Evolutionary conservation across 92 coral and sea anemone genomes (phyloP), one percentile per base, ranked within the genome.

Genomic region (Porites lobata): DNA sequence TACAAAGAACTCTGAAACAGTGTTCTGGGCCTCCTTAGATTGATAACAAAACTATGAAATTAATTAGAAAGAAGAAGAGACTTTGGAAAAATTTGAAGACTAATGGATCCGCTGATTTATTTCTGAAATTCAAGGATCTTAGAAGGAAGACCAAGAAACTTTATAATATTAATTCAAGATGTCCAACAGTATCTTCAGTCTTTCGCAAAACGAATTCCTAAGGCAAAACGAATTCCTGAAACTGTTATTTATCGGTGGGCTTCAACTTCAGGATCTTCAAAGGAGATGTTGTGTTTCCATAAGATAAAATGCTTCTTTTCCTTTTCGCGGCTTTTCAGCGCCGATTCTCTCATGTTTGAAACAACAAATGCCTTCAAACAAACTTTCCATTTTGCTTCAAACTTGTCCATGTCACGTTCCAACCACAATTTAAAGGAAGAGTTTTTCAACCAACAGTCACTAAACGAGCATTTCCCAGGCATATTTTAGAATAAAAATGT

Each of bases 341-440:
- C 88, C 54, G 88, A 84, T 65, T 83, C 84, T 50, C 88, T 86
- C 85, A 89, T 84, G 59, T 89, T 89, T 52, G 92, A 83, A 57
- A 84, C 85, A 69, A 84, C 89, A 24, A 89, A 89, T 1, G 79
- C 69, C 64, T 89, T 89, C 54, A 64, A 21, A 43, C 88, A 89
- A 24, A 89, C 72, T 53, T 81, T 81, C 77, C 83, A 88, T 66
- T 59, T 70, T 14, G 88, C 80, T 82, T 69, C 83, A 78, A 18
- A 77, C 77, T 89, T 83, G 72, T 89, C 78, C 78, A 21, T 76
- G 74, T 83, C 92, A 52, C 79, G 50, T 83, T 89, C 79, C 74
- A 83, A 70, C 85, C 76, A 76, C 22, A 80, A 26, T 61, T 10
- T 89, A 87, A 56, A 89, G 66, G 71, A 71, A 66, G 83, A 20